Base-by-base conservation (phyloP, 2,797 vertebrate genomes). In the Periophthalmus magnuspinnatus region DNA sequence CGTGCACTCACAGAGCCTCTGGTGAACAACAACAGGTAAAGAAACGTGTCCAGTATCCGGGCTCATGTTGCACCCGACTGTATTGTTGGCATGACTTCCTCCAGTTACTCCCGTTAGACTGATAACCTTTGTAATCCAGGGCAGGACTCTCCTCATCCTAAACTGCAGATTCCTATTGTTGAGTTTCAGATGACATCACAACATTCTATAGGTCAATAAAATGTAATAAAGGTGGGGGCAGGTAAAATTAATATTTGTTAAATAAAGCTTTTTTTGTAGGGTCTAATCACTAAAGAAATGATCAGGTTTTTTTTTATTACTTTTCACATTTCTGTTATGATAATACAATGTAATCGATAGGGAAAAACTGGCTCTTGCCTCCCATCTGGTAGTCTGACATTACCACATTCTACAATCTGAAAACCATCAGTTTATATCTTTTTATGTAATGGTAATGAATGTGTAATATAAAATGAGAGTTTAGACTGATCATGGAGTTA, bases 11-110 rank as follows among this genome's bases (percentile, higher is more conserved):
- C 95, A 0, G 96, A 95, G 77, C 90, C 93, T 24, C 81, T 95
- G 8, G 92, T 95, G 89, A 95, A 95, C 88, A 92, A 93, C 92
- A 93, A 92, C 93, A 92, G 92, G 94, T 95, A 92, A 93, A 89
- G 75, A 81, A 88, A 92, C 87, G 80, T 63, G 61, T 63, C 90
- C 86, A 41, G 19, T 48, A 70, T 69, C 68, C 67, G 58, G 68
- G 71, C 78, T 92, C 79, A 70, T 47, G 81, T 91, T 90, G 52
- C 90, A 81, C 69, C 59, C 69, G 66, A 79, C 82, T 83, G 77
- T 84, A 86, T 88, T 90, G 87, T 86, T 84, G 78, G 73, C 73
- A 48, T 68, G 22, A 71, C 83, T 86, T 88, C 83, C 89, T 91
- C 82, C 75, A 52, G 86, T 88, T 86, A 83, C 81, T 75, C 73